Evolutionary conservation across 1,140 invertebrate species (phyloP), one percentile per base, ranked within the genome.

Genomic region (Dinothrombium tinctorium): DNA sequence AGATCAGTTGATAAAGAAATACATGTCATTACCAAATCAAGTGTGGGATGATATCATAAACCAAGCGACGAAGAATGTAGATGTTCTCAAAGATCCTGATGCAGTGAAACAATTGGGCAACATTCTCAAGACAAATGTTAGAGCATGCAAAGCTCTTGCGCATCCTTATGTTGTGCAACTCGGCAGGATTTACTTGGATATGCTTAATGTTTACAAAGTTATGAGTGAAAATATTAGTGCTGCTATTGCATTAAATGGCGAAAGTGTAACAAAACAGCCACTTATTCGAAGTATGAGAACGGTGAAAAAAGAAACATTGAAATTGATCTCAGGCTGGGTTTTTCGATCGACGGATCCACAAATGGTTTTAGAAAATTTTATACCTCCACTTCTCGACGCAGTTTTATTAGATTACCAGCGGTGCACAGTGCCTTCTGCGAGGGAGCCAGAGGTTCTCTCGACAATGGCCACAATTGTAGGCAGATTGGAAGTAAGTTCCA

Each of bases 11-110:
- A 95, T 99, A 54, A 87, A 95, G 54, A 83, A 89, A 49, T 94
- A 96, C 51, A 98, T 99, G 89, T 59, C 73, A 49, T 66, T 98
- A 38, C 94, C 94, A 7, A 99, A 99, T 66, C 79, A 90, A 66
- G 86, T 89, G 17, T 99, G 94, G 94, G 90, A 96, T 64, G 86
- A 94, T 50, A 90, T 96, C 35, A 96, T 99, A 49, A 79, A 76
- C 53, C 80, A 92, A 60, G 92, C 89, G 44, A 81, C 83, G 33
- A 79, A 80, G 66, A 94, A 95, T 68, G 87, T 94, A 4, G 81
- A 94, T 54, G 76, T 92, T 46, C 63, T 99, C 19, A 92, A 92
- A 58, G 86, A 96, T 63, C 74, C 75, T 46, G 87, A 94, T 55
- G 80, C 86, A 49, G 84, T 98, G 0, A 94, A 92, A 65, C 90